Conservation (phyloP, 1,140 invertebrate genomes). For the Musca vetustissima region DNA sequence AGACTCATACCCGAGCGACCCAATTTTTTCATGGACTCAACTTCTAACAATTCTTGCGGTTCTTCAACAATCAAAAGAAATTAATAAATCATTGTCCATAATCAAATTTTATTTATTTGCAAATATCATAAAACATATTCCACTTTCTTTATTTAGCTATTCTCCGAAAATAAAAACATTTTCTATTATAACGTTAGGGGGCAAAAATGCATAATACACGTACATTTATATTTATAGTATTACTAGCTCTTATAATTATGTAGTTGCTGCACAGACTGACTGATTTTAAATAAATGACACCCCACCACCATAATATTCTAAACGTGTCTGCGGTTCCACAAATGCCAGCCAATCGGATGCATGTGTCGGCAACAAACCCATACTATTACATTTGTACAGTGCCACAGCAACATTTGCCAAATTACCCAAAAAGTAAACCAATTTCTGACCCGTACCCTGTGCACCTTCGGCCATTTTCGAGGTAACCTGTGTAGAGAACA, state of each 20-base stretch:
- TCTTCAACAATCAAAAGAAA: too few species aligned
- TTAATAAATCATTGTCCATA: too few species aligned
- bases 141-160: background rate
- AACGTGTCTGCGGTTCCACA: conserved; percentile 84
- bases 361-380: conserved; percentile 97
- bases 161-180: background rate
- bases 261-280: background rate
- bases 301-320: conserved; percentile 88
- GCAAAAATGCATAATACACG: background rate
- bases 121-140: too few species aligned
- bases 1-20: too few species aligned
- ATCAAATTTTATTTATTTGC: too few species aligned
- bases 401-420: conserved; percentile 90
- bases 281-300: conserved; percentile 64
- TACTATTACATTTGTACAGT: conserved; percentile 97
- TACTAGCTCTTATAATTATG: background rate
- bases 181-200: background rate
- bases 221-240: background rate
- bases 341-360: conserved; percentile 99
- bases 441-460: conserved; percentile 86
- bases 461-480: conserved; percentile 97
- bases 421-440: conserved; percentile 95
- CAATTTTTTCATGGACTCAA: too few species aligned
- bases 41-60: too few species aligned
- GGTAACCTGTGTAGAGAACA: conserved; percentile 87